Percentiles rank a stretch among this genome's conserved stretches.
phyloP scores from a whole-genome alignment of 64 coral and sea anemone species.

The Montipora efflorescens region DNA sequence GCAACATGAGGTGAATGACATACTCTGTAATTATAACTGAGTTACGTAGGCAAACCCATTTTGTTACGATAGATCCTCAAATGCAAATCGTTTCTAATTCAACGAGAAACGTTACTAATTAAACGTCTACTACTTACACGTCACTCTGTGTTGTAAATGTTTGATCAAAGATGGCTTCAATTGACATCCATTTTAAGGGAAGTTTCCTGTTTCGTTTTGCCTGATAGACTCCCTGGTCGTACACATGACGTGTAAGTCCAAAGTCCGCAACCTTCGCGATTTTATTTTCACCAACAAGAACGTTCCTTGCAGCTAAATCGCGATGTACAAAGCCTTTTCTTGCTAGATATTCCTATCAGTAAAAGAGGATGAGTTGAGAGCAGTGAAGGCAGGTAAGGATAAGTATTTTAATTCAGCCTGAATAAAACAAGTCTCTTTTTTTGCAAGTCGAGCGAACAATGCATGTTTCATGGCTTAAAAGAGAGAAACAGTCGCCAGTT shows the following conservation, averaged over 20 bases:
- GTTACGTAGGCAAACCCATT: no score
- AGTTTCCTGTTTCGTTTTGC: slow-evolving; percentile 57
- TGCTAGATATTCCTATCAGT: slow-evolving; percentile 54
- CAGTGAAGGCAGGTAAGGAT: no score
- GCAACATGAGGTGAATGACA: no score
- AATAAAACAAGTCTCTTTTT: no score
- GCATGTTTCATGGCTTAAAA: no score
- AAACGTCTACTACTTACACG: slow-evolving; percentile 48
- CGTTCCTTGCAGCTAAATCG: slow-evolving; percentile 60
- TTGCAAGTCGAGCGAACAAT: no score
- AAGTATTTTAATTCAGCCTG: background rate
- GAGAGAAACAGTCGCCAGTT: no score
- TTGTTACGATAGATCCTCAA: no score
- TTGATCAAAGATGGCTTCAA: slow-evolving; percentile 78
- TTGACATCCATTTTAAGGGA: slow-evolving; percentile 76
- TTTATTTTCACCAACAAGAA: slow-evolving; percentile 64
- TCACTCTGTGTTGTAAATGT: slow-evolving; percentile 65
- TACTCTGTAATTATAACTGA: no score
- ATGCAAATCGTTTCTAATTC: no score
- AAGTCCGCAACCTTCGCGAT: slow-evolving; percentile 70
- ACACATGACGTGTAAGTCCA: slow-evolving; percentile 63
- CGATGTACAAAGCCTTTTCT: slow-evolving; percentile 74
- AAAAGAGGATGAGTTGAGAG: background rate
- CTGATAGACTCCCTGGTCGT: slow-evolving; percentile 55
- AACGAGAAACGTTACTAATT: background rate